Conservation (phyloP, 2,113 vertebrate species). For the Speoplatyrhinus poulsoni region DNA sequence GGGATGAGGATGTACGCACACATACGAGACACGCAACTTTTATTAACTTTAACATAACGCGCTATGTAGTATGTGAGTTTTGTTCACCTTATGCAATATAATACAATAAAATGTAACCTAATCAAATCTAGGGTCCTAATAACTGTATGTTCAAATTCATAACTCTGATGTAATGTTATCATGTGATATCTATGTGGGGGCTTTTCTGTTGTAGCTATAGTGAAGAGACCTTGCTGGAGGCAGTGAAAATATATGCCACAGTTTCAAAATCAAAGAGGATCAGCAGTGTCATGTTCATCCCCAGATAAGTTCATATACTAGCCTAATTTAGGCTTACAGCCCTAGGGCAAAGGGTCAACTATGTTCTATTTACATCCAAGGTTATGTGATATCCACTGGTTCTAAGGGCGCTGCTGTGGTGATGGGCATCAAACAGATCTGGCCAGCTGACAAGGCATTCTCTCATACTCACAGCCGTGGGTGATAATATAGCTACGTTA, state of each 20-base stretch:
- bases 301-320: conserved; percentile 49
- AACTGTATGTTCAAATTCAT: neutral
- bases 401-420: conserved; percentile 40
- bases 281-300: conserved; percentile 70
- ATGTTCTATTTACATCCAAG: conserved; percentile 51
- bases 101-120: too few relatives aligned
- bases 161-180: conserved; percentile 7
- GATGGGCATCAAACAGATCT: conserved; percentile 58
- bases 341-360: conserved; percentile 48
- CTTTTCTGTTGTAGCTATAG: conserved; percentile 12
- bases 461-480: conserved; percentile 44
- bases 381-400: conserved; percentile 55
- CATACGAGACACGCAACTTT: neutral
- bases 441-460: conserved; percentile 43
- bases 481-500: conserved; percentile 28
- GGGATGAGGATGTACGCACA: neutral
- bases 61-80: neutral
- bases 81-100: too few relatives aligned
- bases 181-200: conserved; percentile 17
- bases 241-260: conserved; percentile 30
- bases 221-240: conserved; percentile 40
- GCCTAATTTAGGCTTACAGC: conserved; percentile 53
- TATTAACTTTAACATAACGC: neutral
- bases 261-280: conserved; percentile 55
- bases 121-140: neutral